Evolutionary conservation across 2,888 invertebrate genomes (phyloP), one percentile per base, ranked within the genome.

Genomic region (Polymixis flavicincta): DNA sequence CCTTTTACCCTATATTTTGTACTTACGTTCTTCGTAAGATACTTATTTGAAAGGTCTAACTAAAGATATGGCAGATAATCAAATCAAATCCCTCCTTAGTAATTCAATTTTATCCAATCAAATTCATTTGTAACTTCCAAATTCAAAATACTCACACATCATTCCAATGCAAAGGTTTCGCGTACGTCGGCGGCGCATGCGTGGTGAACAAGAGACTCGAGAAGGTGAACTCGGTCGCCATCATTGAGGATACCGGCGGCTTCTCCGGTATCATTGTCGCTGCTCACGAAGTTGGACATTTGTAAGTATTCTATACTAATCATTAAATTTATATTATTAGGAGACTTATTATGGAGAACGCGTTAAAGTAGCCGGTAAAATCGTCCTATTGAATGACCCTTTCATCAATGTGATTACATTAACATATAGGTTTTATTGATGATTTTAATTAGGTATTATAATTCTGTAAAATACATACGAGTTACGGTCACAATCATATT

Each of bases 231-330:
- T 99, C 98, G 76, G 99, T 99, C 77, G 99, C 99, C 90, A 99
- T 99, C 91, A 99, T 99, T 92, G 99, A 99, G 95, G 99, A 99
- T 93, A 99, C 99, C 55, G 99, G 99, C 86, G 99, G 99, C 86
- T 99, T 99, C 97, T 99, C 99, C 89, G 99, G 99, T 82, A 99
- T 99, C 92, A 99, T 99, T 91, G 99, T 99, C 3, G 99, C 99
- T 77, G 99, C 99, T 85, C 99, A 99, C 94, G 99, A 99, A 98
- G 99, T 99, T 88, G 99, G 99, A 89, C 99, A 99, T 97, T 97
- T 99, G 99, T 99, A 97, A 98, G 99, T 75, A 50, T 71, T 22
- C 3, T 32, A 37, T 0, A 22, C 25, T 66, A 52, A 13, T 19
- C 42, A 45, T 45, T 11, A 11, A 6, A 3, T 37, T 37, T 5